Conservation (phyloP, 2,797 vertebrate genomes). For the Iguana delicatissima region DNA sequence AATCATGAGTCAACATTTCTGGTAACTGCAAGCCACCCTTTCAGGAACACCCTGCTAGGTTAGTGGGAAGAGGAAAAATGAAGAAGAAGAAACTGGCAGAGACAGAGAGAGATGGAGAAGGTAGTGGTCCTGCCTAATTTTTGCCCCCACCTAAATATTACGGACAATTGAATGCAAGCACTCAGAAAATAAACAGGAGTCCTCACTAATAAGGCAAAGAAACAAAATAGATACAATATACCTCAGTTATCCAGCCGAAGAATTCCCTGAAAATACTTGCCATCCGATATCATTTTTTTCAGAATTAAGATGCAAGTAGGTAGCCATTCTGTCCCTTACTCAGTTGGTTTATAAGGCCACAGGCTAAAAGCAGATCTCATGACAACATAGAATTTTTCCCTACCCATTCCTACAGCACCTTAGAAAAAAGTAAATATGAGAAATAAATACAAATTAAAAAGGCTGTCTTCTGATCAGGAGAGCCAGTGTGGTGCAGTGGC, state of each 20-base stretch:
- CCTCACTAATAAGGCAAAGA: neutral
- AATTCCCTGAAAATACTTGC: neutral
- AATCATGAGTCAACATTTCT: neutral
- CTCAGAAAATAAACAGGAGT: too few relatives aligned
- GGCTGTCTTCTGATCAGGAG: too few relatives aligned
- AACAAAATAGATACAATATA: accelerated
- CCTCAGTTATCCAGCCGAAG: neutral
- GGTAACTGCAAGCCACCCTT: neutral
- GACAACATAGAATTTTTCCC: neutral
- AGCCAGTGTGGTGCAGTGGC: too few relatives aligned
- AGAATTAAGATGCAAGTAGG: neutral
- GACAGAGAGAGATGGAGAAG: neutral
- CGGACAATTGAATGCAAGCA: neutral
- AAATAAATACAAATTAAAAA: neutral
- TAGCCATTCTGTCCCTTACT: neutral
- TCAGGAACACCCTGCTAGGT: neutral
- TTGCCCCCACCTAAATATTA: too few relatives aligned
- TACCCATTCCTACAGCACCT: neutral
- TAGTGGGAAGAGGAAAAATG: neutral
- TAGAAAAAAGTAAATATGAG: neutral
- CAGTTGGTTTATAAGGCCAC: neutral
- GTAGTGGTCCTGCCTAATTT: neutral
- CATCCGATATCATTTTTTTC: neutral
- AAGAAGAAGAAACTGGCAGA: neutral
- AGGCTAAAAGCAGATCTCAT: neutral